phyloP scores from a whole-genome alignment of 2,888 invertebrate species.

The Ophion costatus region DNA sequence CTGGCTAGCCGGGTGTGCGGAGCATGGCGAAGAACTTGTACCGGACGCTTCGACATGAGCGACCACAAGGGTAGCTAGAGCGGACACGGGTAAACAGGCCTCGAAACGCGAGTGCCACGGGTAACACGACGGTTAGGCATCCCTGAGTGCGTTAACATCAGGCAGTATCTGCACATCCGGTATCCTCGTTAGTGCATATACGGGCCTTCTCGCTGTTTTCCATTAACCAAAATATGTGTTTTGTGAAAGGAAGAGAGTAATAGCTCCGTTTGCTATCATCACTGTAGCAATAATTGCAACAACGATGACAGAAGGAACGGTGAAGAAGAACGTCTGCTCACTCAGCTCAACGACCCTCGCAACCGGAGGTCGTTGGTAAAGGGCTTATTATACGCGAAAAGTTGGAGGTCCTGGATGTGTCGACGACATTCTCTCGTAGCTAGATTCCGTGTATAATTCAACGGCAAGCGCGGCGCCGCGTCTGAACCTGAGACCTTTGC shows the following conservation, averaged over 20 bases:
- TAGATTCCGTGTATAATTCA: conserved; percentile 40
- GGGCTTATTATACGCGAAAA: conserved; percentile 40
- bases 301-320: background rate
- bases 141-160: conserved; percentile 53
- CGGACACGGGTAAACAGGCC: conserved; percentile 59
- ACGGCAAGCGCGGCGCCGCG: conserved; percentile 18
- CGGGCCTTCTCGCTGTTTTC: background rate
- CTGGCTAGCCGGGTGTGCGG: conserved; percentile 45
- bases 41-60: conserved; percentile 59
- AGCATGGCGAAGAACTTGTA: conserved; percentile 60
- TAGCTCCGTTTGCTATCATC: background rate
- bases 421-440: conserved; percentile 26
- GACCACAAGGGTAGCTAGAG: conserved; percentile 61
- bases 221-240: background rate
- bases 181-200: conserved; percentile 4
- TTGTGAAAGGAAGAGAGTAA: background rate
- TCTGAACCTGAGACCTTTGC: conserved; percentile 61
- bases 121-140: conserved; percentile 50
- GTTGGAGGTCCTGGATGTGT: conserved; percentile 27
- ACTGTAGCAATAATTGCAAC: background rate
- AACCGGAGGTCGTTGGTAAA: conserved; percentile 10
- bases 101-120: conserved; percentile 27
- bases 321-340: background rate
- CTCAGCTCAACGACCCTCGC: background rate
- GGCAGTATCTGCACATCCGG: background rate